A percentile compares a stretch with the other conserved stretches of the same genome.
These are phyloP conservation scores for Psephotus haematonotus DNA, from an alignment of 2,113 vertebrate species.

Conservation along the genomic window DNA sequence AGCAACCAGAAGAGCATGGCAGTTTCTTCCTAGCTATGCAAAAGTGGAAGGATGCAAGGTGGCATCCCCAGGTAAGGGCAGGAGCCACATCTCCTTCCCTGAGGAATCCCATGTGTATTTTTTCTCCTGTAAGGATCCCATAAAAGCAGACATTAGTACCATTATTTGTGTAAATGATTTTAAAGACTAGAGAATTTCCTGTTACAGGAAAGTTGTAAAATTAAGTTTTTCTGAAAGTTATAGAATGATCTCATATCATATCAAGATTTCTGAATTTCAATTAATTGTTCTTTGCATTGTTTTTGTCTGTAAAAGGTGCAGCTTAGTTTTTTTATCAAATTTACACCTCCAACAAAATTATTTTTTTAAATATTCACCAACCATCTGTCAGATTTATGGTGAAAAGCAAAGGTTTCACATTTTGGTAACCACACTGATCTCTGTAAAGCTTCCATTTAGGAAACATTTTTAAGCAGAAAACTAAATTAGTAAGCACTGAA, in stretches of 20 bases:
- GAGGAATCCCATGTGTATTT: not conserved
- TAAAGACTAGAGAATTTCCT: not conserved
- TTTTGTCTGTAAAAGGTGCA: not conserved
- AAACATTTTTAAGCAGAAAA: not conserved
- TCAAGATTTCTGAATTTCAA: not conserved
- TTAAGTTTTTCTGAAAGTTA: not conserved
- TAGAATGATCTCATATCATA: not conserved
- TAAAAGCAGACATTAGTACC: not conserved
- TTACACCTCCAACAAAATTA: not conserved
- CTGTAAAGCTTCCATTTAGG: not conserved
- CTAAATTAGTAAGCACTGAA: not conserved
- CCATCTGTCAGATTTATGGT: not conserved
- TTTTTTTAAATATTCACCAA: not conserved
- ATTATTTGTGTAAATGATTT: not conserved
- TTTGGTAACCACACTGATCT: not conserved
- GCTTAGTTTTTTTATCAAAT: not conserved
- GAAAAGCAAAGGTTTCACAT: not conserved
- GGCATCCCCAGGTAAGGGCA: not conserved
- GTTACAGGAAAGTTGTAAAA: not conserved
- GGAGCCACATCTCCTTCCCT: not conserved
- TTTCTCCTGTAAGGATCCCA: not conserved
- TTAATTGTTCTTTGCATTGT: not conserved
- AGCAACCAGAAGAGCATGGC: not conserved
- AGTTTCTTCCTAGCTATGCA: not conserved
- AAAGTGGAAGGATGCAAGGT: not conserved